Evolutionary conservation across 2,888 invertebrate genomes (phyloP), one percentile per base, ranked within the genome.

Genomic region (Lacanobia oleracea): DNA sequence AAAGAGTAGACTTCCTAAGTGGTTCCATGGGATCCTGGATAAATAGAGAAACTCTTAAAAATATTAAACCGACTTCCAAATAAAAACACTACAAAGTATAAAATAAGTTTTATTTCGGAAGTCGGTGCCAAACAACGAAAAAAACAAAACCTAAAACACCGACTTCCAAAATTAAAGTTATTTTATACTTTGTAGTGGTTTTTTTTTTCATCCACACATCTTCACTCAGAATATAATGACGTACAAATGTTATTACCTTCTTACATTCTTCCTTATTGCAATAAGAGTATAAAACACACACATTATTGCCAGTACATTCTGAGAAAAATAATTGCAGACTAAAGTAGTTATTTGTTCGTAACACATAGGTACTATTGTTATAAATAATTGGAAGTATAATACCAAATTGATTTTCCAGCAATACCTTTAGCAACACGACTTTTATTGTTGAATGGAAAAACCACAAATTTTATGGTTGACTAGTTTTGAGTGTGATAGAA

Each of bases 361-460:
- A 21, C 21, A 65, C 6, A 48, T 10, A 33, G 33, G 33, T 33
- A 57, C 1, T 16, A 48, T 53, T 75, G 67, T 61, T 59, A 1
- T 27, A 67, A 51, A 62, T 71, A 60, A 79, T 75, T 69, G 57
- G 14, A 62, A 65, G 5, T 57, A 53, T 53, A 53, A 23, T 37
- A 18, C 37, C 27, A 67, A 79, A 75, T 79, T 79, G 75, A 75
- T 79, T 79, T 79, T 74, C 74, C 56, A 63, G 40, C 50, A 56
- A 51, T 27, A 60, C 23, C 12, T 43, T 27, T 33, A n/a, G n/a
- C 45, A 18, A 57, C 27, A 43, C 56, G 45, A 54, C 10, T 61
- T 62, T 8, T 37, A 54, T 48, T 27, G 12, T 43, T 50, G 12
- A 48, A 65, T 43, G 66, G 37, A 57, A 65, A 67, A 61, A 33